A percentile compares a stretch with the other conserved stretches of the same genome.
Evolutionary conservation across 2,888 invertebrate species (phyloP).

Genomic region (Hoplodrina ambigua): DNA sequence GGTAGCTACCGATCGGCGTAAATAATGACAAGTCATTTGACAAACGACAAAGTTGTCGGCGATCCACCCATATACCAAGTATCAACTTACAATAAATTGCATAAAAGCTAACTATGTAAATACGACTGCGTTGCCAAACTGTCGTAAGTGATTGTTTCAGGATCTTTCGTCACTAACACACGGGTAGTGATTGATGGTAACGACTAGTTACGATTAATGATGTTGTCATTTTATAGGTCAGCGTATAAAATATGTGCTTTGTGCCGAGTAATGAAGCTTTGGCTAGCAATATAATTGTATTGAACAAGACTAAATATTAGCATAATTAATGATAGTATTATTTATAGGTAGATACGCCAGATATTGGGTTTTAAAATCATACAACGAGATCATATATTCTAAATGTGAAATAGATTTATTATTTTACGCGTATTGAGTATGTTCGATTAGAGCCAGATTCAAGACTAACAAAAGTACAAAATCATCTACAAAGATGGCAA

Average conservation of each 20-base stretch:
- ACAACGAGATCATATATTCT: background rate
- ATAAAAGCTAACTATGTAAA: conserved; percentile 23
- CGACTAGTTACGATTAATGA: conserved; percentile 49
- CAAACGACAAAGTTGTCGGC: conserved; percentile 50
- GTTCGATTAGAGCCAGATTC: background rate
- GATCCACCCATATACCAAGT: conserved; percentile 36
- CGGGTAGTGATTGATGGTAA: conserved; percentile 51
- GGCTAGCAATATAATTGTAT: conserved; percentile 26
- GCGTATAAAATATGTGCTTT: conserved; percentile 42
- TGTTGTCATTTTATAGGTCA: conserved; percentile 46
- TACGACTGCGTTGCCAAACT: conserved; percentile 31
- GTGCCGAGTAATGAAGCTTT: conserved; percentile 33
- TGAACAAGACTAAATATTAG: conserved; percentile 17
- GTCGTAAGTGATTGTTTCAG: conserved; percentile 51
- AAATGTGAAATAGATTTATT: conserved; percentile 6
- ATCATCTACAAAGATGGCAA: background rate
- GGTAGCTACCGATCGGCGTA: conserved; percentile 73
- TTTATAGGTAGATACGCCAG: background rate
- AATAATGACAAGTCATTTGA: conserved; percentile 81
- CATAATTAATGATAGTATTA: conserved; percentile 24
- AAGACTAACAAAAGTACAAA: background rate
- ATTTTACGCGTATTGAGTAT: background rate
- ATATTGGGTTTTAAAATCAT: background rate
- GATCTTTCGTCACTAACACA: conserved; percentile 53
- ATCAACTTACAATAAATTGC: conserved; percentile 51